A percentile compares a stretch with the other conserved stretches of the same genome.
phyloP scores from a whole-genome alignment of 2,113 vertebrate species.

The Leucopsar rothschildi region DNA sequence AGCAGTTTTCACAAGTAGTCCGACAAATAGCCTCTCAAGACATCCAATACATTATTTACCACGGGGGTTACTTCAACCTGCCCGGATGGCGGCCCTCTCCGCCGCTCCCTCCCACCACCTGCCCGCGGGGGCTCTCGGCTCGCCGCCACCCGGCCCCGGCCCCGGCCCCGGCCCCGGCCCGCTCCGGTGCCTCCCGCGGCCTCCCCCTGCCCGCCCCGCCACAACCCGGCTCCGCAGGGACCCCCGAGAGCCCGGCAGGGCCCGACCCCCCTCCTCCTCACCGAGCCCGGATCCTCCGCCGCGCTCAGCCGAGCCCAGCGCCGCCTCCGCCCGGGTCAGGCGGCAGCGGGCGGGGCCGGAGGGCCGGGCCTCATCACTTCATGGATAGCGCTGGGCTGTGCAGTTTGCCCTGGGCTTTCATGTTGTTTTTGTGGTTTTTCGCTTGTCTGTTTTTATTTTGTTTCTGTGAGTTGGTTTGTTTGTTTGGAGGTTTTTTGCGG shows the following conservation, averaged over 20 bases:
- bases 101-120: not conserved
- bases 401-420: rapidly evolving
- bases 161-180: too few relatives aligned
- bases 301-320: too few relatives aligned
- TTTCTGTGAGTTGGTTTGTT: not conserved
- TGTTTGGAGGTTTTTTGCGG: too few relatives aligned
- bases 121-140: not conserved
- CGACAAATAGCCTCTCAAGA: not conserved
- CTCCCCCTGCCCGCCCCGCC: too few relatives aligned
- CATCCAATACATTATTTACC: not conserved
- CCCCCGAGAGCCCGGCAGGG: too few relatives aligned
- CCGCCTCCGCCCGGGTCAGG: not conserved
- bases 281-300: not conserved
- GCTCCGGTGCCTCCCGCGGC: not conserved
- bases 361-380: too few relatives aligned
- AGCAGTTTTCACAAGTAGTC: rapidly evolving
- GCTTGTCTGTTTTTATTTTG: not conserved
- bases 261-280: not conserved
- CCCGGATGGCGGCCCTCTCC: rapidly evolving
- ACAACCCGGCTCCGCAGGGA: not conserved
- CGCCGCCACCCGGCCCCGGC: not conserved
- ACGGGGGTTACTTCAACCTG: rapidly evolving
- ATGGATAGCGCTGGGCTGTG: too few relatives aligned
- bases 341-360: not conserved
- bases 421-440: too few relatives aligned